phyloP scores from a whole-genome alignment of 2,113 vertebrate species.

The Perca schrenkii region DNA sequence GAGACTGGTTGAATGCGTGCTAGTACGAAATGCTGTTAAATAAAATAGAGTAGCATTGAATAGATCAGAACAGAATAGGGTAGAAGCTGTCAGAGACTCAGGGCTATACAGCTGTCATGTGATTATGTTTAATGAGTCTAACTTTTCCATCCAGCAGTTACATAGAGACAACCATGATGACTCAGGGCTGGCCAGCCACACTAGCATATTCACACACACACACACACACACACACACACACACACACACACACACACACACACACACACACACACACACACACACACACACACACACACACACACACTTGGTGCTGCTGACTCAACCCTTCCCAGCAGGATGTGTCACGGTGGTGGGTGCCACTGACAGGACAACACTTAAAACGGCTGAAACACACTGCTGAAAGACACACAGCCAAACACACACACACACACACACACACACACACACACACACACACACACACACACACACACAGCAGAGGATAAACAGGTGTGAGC shows the following conservation, averaged over 20 bases:
- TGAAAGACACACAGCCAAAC: not conserved
- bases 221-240: slow-evolving; percentile 4
- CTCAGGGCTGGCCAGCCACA: slow-evolving; percentile 9
- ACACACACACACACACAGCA: not conserved
- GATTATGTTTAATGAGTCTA: not conserved
- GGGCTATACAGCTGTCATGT: not conserved
- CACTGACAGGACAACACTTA: slow-evolving; percentile 18
- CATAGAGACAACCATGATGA: slow-evolving; percentile 43
- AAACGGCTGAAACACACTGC: slow-evolving; percentile 19
- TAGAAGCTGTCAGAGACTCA: not conserved
- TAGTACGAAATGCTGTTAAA: no score
- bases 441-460: not conserved
- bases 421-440: not conserved
- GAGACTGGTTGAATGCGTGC: no score
- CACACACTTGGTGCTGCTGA: slow-evolving; percentile 16
- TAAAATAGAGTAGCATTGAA: not conserved
- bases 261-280: slow-evolving; percentile 3
- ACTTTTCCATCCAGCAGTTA: slow-evolving; percentile 11
- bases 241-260: slow-evolving; percentile 20
- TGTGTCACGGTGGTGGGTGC: slow-evolving; percentile 43
- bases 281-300: slow-evolving; percentile 4
- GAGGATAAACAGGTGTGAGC: not conserved
- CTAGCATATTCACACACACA: no score
- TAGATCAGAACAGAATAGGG: not conserved
- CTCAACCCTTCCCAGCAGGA: slow-evolving; percentile 32